These are phyloP conservation scores for Rallus crepitans DNA, from an alignment of 2,797 vertebrate genomes.

Conservation along the genomic window DNA sequence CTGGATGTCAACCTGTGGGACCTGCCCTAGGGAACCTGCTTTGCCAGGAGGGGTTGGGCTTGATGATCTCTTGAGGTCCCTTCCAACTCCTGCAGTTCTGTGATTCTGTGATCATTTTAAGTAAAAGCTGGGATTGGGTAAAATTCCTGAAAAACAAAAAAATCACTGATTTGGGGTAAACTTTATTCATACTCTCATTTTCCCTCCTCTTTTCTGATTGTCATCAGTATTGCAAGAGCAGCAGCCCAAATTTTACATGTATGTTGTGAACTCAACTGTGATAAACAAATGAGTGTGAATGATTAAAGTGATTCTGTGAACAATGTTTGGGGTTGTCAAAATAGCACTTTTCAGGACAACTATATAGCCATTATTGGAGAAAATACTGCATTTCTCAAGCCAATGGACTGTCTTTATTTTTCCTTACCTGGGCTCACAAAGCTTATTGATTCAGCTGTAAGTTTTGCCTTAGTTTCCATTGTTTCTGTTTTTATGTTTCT, in stretches of 20 bases:
- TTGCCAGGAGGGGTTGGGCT: no score
- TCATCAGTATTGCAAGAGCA: background rate
- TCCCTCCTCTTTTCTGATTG: background rate
- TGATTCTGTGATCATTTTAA: background rate
- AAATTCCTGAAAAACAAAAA: background rate
- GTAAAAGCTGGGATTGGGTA: background rate
- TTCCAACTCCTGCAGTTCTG: no score
- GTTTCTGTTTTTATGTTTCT: background rate
- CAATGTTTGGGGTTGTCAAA: background rate
- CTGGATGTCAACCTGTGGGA: no score
- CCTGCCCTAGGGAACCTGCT: no score
- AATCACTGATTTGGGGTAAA: background rate
- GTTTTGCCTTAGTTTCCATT: background rate
- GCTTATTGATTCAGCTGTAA: background rate
- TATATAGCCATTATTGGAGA: background rate
- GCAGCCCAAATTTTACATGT: background rate
- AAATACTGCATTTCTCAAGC: background rate
- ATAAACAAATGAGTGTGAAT: background rate
- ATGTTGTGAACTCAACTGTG: background rate
- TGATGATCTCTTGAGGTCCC: no score
- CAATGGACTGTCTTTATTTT: background rate
- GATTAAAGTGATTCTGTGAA: background rate
- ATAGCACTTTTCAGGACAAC: background rate
- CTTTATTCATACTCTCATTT: background rate
- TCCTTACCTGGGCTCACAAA: background rate